Evolutionary conservation across 2,888 invertebrate species (phyloP), one percentile per base, ranked within the genome.

Genomic region (Rhimphoctona megacephalus): DNA sequence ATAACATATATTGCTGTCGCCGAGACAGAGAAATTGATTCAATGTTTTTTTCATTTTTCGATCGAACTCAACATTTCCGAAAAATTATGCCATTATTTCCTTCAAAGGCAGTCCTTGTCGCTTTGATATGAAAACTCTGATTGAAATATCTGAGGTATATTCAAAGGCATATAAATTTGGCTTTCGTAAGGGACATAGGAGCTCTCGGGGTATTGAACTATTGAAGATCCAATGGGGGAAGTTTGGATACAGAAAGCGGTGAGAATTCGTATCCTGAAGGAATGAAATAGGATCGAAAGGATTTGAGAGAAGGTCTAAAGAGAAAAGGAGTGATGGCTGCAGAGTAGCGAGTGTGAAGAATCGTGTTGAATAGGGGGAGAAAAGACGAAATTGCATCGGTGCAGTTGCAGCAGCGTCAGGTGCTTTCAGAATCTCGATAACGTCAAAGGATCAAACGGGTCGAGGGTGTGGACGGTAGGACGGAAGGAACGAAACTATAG

Each of bases 381-480:
- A 57, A 54, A 66, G 52, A 49, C 70, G 86, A 89, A 89, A 90
- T 91, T 90, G 88, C 90, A 89, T 64, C 61, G 64, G 57, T 49
- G 77, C 72, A 64, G 49, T 70, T 64, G 66, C 43, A 36, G 70
- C 85, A 83, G 88, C 83, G 88, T 81, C 87, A 89, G 92, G 89
- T 90, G 90, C 88, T 83, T 85, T 85, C 81, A 85, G 88, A 89
- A 90, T 91, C 89, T 89, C 90, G 92, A 92, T 90, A 91, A 89
- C 89, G 90, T 90, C 90, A 88, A 89, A 90, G 87, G 85, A 64
- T 87, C 85, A 83, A 83, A 84, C 54, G 77, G 83, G 70, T 49
- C 14, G 19, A 78, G 67, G 46, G 67, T 25, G 85, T 14, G 85
- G 67, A 54, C 67, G 74, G 46, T 69, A 69, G 49, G 25, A 43